Percentiles rank a stretch among this genome's conserved stretches.
phyloP scores from a whole-genome alignment of 2,888 invertebrate genomes.

The Mythimna albipuncta region DNA sequence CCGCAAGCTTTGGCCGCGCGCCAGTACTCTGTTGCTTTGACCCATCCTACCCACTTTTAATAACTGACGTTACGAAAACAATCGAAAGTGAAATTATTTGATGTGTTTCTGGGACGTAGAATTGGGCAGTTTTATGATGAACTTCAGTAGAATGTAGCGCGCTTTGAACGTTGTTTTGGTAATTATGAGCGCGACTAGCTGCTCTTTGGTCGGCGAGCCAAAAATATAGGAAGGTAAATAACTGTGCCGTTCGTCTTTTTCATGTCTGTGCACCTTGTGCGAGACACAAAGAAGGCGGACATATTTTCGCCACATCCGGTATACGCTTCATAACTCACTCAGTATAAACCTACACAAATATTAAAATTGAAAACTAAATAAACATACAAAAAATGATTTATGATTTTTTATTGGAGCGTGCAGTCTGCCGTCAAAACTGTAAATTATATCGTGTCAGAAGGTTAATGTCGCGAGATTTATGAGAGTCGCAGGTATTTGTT shows the following conservation, averaged over 20 bases:
- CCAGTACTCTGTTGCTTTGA: slow-evolving; percentile 71
- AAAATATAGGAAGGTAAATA: slow-evolving; percentile 37
- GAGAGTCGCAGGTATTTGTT: slow-evolving; percentile 61
- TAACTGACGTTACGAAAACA: slow-evolving; percentile 74
- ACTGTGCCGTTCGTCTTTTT: slow-evolving; percentile 21
- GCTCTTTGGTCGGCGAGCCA: slow-evolving; percentile 34
- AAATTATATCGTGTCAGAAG: slow-evolving; percentile 63
- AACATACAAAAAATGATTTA: slow-evolving; percentile 57
- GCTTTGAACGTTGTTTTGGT: slow-evolving; percentile 57
- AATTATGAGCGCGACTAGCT: slow-evolving; percentile 38
- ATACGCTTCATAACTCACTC: slow-evolving; percentile 57
- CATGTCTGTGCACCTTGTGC: slow-evolving; percentile 33
- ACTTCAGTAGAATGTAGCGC: slow-evolving; percentile 38
- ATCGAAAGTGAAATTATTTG: slow-evolving; percentile 67
- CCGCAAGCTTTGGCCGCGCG: slow-evolving; percentile 60
- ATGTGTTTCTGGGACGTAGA: slow-evolving; percentile 58
- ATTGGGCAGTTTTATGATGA: slow-evolving; percentile 52
- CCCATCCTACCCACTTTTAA: slow-evolving; percentile 71
- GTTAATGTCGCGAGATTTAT: slow-evolving; percentile 67
- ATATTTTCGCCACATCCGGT: slow-evolving; percentile 58
- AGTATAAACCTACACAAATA: slow-evolving; percentile 58
- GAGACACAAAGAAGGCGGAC: slow-evolving; percentile 56
- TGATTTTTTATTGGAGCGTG: slow-evolving; percentile 63
- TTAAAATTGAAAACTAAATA: slow-evolving; percentile 54
- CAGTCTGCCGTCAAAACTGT: slow-evolving; percentile 58